Evolutionary conservation across 1,140 invertebrate genomes (phyloP).

Genomic region (Pogonognathellus flavescens): DNA sequence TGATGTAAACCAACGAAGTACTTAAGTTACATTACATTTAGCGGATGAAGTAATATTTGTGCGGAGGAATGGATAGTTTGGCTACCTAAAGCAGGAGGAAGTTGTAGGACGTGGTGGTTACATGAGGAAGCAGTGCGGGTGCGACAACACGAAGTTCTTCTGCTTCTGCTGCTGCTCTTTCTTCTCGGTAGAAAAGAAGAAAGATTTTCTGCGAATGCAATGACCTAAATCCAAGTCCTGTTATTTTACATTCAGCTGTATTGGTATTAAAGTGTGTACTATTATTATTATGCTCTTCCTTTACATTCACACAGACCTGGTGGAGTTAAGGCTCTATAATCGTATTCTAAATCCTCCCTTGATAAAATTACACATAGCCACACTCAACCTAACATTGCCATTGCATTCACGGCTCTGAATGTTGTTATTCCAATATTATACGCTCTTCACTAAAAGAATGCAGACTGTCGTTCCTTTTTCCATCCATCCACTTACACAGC

Average conservation of each 20-base stretch:
- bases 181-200: not conserved
- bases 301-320: not conserved
- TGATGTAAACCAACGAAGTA: no score
- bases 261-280: slow-evolving; percentile 6
- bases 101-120: no score
- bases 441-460: not conserved
- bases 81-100: not conserved
- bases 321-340: not conserved
- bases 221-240: slow-evolving; percentile 65
- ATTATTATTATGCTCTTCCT: not conserved
- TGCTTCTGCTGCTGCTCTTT: not conserved
- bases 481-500: slow-evolving; percentile 5
- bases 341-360: no score
- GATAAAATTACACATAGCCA: not conserved
- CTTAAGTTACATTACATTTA: no score
- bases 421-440: not conserved
- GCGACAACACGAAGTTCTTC: not conserved
- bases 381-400: slow-evolving; percentile 1
- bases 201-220: slow-evolving; percentile 44
- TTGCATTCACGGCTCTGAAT: slow-evolving; percentile 20
- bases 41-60: no score
- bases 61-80: not conserved
- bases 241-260: slow-evolving; percentile 52
- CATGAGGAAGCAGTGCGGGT: not conserved
- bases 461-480: not conserved